Evolutionary conservation across 2,797 vertebrate species (phyloP).

Genomic region (Lophius americanus): DNA sequence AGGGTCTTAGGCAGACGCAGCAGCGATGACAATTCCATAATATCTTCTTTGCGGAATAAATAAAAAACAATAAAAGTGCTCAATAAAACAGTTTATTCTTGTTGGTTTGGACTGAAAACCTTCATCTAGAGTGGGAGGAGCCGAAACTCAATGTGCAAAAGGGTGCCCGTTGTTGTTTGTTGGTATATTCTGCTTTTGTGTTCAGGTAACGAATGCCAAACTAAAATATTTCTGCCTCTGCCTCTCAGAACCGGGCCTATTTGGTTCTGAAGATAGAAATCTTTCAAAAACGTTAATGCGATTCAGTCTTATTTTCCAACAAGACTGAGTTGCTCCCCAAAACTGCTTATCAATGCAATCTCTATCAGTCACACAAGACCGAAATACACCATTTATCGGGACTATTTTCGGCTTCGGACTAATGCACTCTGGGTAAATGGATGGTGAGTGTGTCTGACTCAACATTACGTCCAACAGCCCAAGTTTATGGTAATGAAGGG

Average conservation of each 20-base stretch:
- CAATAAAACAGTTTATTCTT: too few relatives aligned
- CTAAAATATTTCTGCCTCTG: neutral
- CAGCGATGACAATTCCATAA: too few relatives aligned
- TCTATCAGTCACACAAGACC: neutral
- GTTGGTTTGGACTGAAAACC: too few relatives aligned
- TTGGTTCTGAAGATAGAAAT: neutral
- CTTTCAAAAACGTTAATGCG: neutral
- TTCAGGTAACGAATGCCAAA: too few relatives aligned
- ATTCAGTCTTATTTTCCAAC: neutral
- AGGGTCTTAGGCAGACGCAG: too few relatives aligned
- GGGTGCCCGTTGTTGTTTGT: too few relatives aligned
- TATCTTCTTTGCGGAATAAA: too few relatives aligned
- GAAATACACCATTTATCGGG: neutral
- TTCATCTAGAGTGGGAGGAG: too few relatives aligned
- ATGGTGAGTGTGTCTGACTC: neutral
- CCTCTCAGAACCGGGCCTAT: neutral
- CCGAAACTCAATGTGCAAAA: too few relatives aligned
- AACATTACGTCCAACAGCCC: neutral
- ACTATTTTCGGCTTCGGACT: neutral
- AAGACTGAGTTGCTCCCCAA: neutral
- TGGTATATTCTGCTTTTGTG: too few relatives aligned
- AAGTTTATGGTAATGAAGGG: conserved; percentile 13
- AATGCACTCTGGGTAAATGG: neutral
- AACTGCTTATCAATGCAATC: neutral
- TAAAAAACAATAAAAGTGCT: too few relatives aligned